Conservation (phyloP, 2,888 invertebrate species). For the Cremastinae sp. region DNA sequence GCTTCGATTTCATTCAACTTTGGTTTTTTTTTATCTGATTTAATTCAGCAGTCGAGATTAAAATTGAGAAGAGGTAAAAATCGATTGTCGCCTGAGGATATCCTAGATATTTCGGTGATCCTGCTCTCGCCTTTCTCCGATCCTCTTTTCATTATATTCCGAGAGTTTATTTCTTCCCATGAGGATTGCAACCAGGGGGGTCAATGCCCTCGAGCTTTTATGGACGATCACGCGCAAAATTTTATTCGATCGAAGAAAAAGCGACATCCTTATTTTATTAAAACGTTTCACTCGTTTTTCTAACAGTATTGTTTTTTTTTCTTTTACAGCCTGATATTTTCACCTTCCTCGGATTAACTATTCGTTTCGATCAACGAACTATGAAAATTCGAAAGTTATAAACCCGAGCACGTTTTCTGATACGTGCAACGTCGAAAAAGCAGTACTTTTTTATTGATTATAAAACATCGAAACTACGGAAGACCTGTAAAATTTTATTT, state of each 20-base stretch:
- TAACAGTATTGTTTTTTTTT: not conserved
- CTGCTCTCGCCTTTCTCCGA: too few relatives aligned
- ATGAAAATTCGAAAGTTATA: slow-evolving; percentile 34
- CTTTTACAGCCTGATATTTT: slow-evolving; percentile 20
- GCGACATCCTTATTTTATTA: slow-evolving; percentile 35
- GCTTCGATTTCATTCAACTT: too few relatives aligned
- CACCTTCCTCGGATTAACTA: slow-evolving; percentile 35
- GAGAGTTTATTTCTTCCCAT: slow-evolving; percentile 1
- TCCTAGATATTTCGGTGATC: too few relatives aligned
- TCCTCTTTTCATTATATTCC: slow-evolving; percentile 2
- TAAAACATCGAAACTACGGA: too few relatives aligned
- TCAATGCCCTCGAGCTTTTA: slow-evolving; percentile 34
- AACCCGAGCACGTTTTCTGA: not conserved
- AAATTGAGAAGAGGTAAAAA: too few relatives aligned
- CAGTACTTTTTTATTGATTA: too few relatives aligned
- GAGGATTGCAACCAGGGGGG: slow-evolving; percentile 14
- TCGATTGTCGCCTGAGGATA: too few relatives aligned
- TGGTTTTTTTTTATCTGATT: too few relatives aligned
- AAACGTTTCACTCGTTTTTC: slow-evolving; percentile 4
- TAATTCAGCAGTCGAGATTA: too few relatives aligned
- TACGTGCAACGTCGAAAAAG: not conserved
- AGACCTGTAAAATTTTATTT: too few relatives aligned
- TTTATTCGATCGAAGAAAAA: slow-evolving; percentile 23
- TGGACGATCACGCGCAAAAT: slow-evolving; percentile 32
- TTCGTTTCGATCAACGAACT: slow-evolving; percentile 51